Percentiles rank a stretch among this genome's conserved stretches.
phyloP scores from a whole-genome alignment of 2,888 invertebrate genomes.

The Tetropium fuscum region DNA sequence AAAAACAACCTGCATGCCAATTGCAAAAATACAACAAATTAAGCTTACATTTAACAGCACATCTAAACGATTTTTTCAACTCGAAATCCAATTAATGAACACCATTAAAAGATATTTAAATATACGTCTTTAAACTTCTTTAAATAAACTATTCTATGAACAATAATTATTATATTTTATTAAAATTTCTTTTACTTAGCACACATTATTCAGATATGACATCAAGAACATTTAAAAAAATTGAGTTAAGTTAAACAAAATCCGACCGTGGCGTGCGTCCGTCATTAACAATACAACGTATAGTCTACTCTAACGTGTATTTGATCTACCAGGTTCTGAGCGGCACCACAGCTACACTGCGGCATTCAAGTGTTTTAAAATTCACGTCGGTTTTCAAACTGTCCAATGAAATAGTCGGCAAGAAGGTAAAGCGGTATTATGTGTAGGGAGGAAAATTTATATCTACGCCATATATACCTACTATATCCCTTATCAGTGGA shows the following conservation, averaged over 20 bases:
- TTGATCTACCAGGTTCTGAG: slow-evolving; percentile 44
- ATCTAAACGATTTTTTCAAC: not conserved
- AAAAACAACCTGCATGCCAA: not conserved
- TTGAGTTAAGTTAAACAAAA: too few species aligned
- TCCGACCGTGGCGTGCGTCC: too few species aligned
- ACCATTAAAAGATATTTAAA: too few species aligned
- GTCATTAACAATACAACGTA: not conserved
- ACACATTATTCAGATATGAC: too few species aligned
- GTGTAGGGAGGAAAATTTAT: slow-evolving; percentile 32
- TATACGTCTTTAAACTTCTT: too few species aligned
- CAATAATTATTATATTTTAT: too few species aligned
- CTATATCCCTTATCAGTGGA: slow-evolving; percentile 36
- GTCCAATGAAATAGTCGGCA: slow-evolving; percentile 13
- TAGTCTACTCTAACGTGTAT: slow-evolving; percentile 9
- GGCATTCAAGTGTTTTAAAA: slow-evolving; percentile 35
- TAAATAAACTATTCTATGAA: too few species aligned
- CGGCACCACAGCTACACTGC: slow-evolving; percentile 42
- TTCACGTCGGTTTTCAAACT: slow-evolving; percentile 32
- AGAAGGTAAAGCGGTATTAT: slow-evolving; percentile 7
- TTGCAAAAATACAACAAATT: slow-evolving; percentile 3
- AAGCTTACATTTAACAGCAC: slow-evolving; percentile 14
- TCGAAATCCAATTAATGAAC: slow-evolving; percentile 1
- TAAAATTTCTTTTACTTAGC: too few species aligned
- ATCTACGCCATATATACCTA: slow-evolving; percentile 30
- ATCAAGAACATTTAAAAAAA: too few species aligned